Evolutionary conservation across 2,888 invertebrate species (phyloP).

Genomic region (Athalia cordata): DNA sequence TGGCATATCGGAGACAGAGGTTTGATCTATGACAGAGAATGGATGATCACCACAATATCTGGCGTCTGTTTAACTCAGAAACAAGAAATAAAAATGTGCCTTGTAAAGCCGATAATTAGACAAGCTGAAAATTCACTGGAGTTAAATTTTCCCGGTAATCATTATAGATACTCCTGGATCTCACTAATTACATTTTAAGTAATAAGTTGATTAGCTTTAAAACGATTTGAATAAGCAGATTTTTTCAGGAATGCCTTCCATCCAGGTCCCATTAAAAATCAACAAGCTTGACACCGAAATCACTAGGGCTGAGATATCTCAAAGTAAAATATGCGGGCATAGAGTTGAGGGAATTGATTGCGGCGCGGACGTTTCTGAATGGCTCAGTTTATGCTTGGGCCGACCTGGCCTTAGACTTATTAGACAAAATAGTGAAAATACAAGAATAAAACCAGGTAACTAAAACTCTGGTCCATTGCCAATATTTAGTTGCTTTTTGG

Average conservation of each 20-base stretch:
- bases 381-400: constrained; percentile 86
- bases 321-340: constrained; percentile 91
- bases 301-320: constrained; percentile 76
- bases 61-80: constrained; percentile 94
- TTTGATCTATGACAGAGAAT: constrained; percentile 91
- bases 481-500: background rate
- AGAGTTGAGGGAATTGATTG: constrained; percentile 88
- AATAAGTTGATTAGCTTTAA: background rate
- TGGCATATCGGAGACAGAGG: constrained; percentile 89
- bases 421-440: constrained; percentile 74
- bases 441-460: constrained; percentile 38
- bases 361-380: constrained; percentile 86
- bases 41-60: constrained; percentile 91
- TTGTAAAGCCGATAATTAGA: constrained; percentile 84
- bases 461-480: constrained; percentile 39
- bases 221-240: constrained; percentile 24
- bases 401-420: constrained; percentile 82
- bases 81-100: constrained; percentile 85
- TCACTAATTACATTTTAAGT: too few species aligned
- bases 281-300: constrained; percentile 56
- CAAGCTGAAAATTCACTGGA: constrained; percentile 75
- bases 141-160: constrained; percentile 78
- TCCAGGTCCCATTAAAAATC: constrained; percentile 76
- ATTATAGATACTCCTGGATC: too few species aligned
- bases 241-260: constrained; percentile 75